Conservation (phyloP, 2,797 vertebrate species). For the Sebastes trivittatus region DNA sequence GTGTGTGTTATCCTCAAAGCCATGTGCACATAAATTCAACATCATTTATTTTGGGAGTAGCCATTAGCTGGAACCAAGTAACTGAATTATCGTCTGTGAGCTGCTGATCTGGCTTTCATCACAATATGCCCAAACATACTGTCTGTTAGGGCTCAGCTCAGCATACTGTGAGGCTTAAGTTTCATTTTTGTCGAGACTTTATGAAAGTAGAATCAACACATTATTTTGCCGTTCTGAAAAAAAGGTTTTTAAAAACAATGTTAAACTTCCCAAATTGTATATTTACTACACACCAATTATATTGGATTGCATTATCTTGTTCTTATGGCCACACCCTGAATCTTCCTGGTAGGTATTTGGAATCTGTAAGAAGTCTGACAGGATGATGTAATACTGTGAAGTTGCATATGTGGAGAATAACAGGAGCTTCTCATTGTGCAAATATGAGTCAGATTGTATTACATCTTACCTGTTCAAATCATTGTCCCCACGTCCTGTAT, state of each 20-base stretch:
- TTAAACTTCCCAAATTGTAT: not conserved
- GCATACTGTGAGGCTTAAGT: not conserved
- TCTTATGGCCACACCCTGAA: not conserved
- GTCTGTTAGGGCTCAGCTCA: not conserved
- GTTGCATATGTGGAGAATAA: not conserved
- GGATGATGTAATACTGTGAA: not conserved
- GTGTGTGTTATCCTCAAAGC: not conserved
- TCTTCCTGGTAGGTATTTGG: not conserved
- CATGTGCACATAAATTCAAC: not conserved
- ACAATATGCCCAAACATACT: not conserved
- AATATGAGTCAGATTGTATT: not conserved
- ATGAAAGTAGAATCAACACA: not conserved
- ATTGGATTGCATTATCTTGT: not conserved
- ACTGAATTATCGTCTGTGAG: constrained; percentile 3
- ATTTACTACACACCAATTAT: not conserved
- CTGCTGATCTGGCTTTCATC: constrained; percentile 30
- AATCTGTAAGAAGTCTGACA: not conserved
- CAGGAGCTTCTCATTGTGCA: not conserved
- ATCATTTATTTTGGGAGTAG: constrained; percentile 12
- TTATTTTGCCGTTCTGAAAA: not conserved
- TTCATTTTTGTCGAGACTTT: not conserved
- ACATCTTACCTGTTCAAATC: not conserved
- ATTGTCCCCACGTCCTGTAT: not conserved
- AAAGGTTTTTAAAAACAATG: not conserved
- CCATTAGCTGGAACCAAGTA: not conserved